Evolutionary conservation across 2,888 invertebrate species (phyloP).

Genomic region (Taphrorychus bicolor): DNA sequence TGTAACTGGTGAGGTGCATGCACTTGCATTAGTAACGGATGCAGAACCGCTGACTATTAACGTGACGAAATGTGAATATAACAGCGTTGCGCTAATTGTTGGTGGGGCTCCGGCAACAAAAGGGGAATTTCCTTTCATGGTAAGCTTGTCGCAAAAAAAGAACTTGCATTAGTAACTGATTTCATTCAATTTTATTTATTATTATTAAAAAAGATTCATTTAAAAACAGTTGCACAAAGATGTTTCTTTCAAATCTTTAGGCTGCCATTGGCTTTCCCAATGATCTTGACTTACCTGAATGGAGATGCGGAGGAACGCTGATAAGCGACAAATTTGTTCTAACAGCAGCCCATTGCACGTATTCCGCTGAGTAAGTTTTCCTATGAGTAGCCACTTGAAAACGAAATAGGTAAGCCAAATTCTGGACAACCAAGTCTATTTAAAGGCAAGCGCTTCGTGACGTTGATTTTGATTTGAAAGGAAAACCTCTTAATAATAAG

Average conservation of each 20-base stretch:
- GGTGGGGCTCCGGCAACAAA: conserved; percentile 65
- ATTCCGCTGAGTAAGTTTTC: conserved; percentile 50
- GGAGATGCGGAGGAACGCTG: conserved; percentile 66
- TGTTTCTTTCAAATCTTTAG: conserved; percentile 49
- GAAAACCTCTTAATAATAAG: too few species aligned
- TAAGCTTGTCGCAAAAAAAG: too few species aligned
- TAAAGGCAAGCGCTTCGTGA: too few species aligned
- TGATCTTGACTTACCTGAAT: conserved; percentile 50
- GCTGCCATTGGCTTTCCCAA: conserved; percentile 57
- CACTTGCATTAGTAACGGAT: conserved; percentile 63
- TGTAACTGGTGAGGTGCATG: conserved; percentile 62
- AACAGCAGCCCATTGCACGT: conserved; percentile 67
- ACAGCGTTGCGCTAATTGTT: conserved; percentile 64
- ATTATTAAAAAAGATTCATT: too few species aligned
- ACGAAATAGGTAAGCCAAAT: too few species aligned
- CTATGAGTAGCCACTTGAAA: too few species aligned
- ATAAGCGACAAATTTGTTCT: conserved; percentile 64
- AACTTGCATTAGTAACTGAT: too few species aligned
- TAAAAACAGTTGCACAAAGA: too few species aligned
- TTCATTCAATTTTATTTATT: too few species aligned
- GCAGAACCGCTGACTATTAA: conserved; percentile 61
- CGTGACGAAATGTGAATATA: conserved; percentile 63
- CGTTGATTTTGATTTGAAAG: too few species aligned
- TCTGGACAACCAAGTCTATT: too few species aligned
- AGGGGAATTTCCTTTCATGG: conserved; percentile 71